Conservation (phyloP, 2,113 vertebrate species). For the Lepidothrix coronata region DNA sequence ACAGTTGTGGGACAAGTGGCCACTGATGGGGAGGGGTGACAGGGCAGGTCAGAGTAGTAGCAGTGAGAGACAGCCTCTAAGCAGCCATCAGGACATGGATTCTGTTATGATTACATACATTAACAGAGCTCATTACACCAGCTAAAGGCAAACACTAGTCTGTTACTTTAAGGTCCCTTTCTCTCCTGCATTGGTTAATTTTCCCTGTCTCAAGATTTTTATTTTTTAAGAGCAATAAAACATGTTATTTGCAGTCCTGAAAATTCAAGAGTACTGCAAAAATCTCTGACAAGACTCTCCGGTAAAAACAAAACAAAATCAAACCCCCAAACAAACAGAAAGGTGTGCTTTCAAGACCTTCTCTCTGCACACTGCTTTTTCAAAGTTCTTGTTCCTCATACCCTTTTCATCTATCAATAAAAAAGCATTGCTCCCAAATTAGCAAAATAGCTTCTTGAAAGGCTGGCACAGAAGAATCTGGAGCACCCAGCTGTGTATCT, state of each 20-base stretch:
- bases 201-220: neutral
- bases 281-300: neutral
- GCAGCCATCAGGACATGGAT: neutral
- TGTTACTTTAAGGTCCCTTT: neutral
- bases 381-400: neutral
- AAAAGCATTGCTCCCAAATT: neutral
- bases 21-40: neutral
- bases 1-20: neutral
- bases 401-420: neutral
- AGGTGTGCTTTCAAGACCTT: neutral
- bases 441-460: neutral
- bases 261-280: constrained; percentile 4
- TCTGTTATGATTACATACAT: neutral
- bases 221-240: neutral
- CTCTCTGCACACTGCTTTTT: neutral
- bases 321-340: neutral
- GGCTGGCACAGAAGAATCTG: neutral
- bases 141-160: neutral
- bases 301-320: neutral
- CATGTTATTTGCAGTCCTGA: neutral
- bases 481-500: neutral
- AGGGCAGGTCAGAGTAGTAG: neutral
- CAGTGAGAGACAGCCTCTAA: neutral
- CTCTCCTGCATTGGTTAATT: neutral
- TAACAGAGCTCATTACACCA: neutral